Evolutionary conservation across 2,797 vertebrate species (phyloP).

Genomic region (Cynodonichthys magdalenae): DNA sequence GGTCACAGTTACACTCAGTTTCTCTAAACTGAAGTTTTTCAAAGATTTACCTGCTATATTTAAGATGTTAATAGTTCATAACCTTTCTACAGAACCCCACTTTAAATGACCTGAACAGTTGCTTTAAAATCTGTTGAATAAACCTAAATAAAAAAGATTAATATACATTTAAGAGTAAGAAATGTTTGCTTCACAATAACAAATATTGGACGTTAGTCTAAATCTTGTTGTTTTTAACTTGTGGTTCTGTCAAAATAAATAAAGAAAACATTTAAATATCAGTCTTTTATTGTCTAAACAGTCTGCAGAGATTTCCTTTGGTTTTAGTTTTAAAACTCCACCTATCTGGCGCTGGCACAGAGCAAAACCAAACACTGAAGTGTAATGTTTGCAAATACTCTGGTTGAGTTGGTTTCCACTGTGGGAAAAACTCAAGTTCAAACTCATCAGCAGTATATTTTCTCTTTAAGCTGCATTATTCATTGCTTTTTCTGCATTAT

Average conservation of each 20-base stretch:
- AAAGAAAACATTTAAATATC: background rate
- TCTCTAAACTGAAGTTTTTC: too few relatives aligned
- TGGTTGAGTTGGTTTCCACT: conserved; percentile 58
- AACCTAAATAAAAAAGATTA: too few relatives aligned
- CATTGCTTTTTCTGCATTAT: conserved; percentile 58
- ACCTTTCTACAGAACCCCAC: too few relatives aligned
- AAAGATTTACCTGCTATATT: too few relatives aligned
- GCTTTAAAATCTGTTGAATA: too few relatives aligned
- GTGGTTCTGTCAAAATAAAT: background rate
- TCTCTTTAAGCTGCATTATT: conserved; percentile 64
- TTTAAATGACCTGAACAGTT: too few relatives aligned
- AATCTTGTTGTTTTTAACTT: background rate
- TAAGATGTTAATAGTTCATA: too few relatives aligned
- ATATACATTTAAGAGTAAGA: too few relatives aligned
- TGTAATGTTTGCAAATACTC: conserved; percentile 66
- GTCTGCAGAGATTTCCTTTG: conserved; percentile 49
- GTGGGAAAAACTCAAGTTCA: conserved; percentile 62
- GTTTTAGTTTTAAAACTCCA: conserved; percentile 46
- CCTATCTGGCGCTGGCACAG: conserved; percentile 46
- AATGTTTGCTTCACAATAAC: too few relatives aligned
- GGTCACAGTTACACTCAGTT: too few relatives aligned
- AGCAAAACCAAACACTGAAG: conserved; percentile 61
- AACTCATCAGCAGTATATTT: conserved; percentile 57
- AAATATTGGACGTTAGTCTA: background rate
- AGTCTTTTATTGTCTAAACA: conserved; percentile 45